Conservation (phyloP, 1,140 invertebrate genomes). For the Belonocnema kinseyi region DNA sequence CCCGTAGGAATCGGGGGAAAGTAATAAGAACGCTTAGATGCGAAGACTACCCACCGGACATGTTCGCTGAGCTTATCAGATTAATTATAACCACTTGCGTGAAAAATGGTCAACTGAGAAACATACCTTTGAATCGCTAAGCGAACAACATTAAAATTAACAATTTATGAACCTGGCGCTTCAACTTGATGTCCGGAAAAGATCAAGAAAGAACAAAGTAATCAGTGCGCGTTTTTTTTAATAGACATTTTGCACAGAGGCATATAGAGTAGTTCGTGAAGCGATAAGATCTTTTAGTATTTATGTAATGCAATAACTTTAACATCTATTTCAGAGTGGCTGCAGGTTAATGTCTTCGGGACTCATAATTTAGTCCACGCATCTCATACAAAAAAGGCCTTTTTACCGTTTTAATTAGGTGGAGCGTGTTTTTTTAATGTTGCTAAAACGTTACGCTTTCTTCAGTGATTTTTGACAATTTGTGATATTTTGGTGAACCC, state of each 20-base stretch:
- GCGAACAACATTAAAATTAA: constrained; percentile 45
- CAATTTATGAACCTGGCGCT: not conserved
- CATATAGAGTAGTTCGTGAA: not conserved
- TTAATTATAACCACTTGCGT: constrained; percentile 48
- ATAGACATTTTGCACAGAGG: constrained; percentile 14
- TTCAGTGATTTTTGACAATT: too few relatives aligned
- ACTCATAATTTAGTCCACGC: not conserved
- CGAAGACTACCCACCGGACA: constrained; percentile 47
- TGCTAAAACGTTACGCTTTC: too few relatives aligned
- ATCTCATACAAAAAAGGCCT: too few relatives aligned
- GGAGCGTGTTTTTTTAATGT: too few relatives aligned
- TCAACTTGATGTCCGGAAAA: not conserved
- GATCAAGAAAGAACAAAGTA: not conserved
- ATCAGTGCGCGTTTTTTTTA: not conserved
- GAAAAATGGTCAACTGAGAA: constrained; percentile 39
- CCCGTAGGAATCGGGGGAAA: constrained; percentile 58
- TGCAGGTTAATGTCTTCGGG: constrained; percentile 3
- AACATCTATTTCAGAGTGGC: not conserved
- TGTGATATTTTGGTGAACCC: too few relatives aligned
- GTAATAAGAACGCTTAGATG: constrained; percentile 58
- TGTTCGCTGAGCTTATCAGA: constrained; percentile 55
- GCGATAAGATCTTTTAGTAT: constrained; percentile 12
- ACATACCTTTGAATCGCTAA: constrained; percentile 31
- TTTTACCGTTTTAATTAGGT: too few relatives aligned
- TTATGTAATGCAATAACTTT: constrained; percentile 17